Evolutionary conservation across 2,888 invertebrate genomes (phyloP).

Genomic region (Phyllotreta cruciferae): DNA sequence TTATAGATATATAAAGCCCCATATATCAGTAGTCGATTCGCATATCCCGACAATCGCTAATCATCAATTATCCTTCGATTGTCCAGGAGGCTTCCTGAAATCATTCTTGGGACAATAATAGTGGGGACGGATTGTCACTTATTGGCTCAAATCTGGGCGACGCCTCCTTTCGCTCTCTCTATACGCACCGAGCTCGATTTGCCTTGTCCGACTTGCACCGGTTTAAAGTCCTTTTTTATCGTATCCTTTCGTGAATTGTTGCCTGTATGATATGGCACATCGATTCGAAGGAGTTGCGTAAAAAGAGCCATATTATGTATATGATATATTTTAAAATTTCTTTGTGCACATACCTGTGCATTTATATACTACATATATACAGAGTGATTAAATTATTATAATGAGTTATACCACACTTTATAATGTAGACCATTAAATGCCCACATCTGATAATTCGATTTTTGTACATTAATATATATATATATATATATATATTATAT

Average conservation of each 20-base stretch:
- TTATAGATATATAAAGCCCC: no score
- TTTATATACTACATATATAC: no score
- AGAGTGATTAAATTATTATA: no score
- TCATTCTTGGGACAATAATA: conserved; percentile 35
- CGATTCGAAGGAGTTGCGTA: neutral
- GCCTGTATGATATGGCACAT: conserved; percentile 19
- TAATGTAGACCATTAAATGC: no score
- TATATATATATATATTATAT: no score
- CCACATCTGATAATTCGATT: no score
- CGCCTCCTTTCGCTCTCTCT: conserved; percentile 40
- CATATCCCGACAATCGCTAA: neutral
- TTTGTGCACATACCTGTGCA: no score
- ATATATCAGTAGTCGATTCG: neutral
- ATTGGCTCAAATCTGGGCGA: conserved; percentile 49
- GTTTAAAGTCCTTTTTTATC: conserved; percentile 47
- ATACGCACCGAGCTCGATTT: conserved; percentile 38
- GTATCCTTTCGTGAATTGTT: conserved; percentile 21
- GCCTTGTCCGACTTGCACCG: conserved; percentile 25
- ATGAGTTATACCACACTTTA: no score
- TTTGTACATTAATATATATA: no score
- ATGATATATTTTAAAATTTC: no score
- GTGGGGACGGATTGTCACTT: conserved; percentile 47
- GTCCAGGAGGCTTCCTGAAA: neutral
- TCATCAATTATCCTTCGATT: no score
- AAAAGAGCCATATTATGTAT: no score